Evolutionary conservation across 1,140 invertebrate species (phyloP), one percentile per base, ranked within the genome.

Genomic region (Ostrea edulis): DNA sequence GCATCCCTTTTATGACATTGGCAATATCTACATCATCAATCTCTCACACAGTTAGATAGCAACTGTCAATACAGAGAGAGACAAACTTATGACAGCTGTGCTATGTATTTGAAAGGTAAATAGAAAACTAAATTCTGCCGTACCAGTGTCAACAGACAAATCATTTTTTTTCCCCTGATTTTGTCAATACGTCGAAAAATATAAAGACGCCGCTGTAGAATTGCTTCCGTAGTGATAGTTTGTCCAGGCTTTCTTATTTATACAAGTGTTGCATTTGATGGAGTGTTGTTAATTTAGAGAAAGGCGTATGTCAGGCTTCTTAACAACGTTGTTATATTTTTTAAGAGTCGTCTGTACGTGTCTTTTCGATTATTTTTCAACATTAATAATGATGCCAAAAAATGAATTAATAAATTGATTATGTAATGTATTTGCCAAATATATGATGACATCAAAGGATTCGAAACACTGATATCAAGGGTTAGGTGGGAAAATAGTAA

Each of bases 81-180:
- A 62, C 5, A 17, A 62, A 62, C n/a, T 20, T 62, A 62, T 20
- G 55, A 77, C 68, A 77, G 68, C 68, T 77, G 68, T 77, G 68
- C 12, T 11, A 77, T 29, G 68, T 35, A 25, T 11, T 77, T 29
- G 8, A 12, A 77, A 29, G 17, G 55, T 62, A 62, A n/a, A 62
- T 20, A 62, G 55, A 62, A 62, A 20, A 20, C 17, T n/a, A 62
- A 62, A 62, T 62, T n/a, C n/a, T 62, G 55, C 17, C 17, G 20
- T 62, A 62, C 12, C 55, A 20, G 55, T 62, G 14, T 62, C 55
- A 62, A 62, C 55, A 20, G 55, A 62, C 17, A 5, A 62, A 62
- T 20, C 55, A 17, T 62, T 62, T 5, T 44, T 44, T 5, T 44
- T 44, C 55, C 7, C 14, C 14, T 20, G 55, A 17, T 17, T 62